Base-by-base conservation (phyloP, 1,140 invertebrate genomes). In the Atta colombica region DNA sequence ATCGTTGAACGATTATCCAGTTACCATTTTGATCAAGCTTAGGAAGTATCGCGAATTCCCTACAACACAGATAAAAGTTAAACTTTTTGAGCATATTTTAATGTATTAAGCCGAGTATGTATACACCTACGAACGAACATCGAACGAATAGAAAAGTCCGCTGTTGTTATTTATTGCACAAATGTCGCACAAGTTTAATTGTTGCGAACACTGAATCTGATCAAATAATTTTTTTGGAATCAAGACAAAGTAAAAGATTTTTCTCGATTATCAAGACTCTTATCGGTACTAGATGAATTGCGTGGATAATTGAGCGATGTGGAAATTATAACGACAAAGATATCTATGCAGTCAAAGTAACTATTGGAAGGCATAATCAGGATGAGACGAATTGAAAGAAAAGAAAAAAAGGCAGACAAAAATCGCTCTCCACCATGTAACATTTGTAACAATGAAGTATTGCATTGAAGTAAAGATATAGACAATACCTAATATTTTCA, bases 1-100 rank as follows among this genome's bases (percentile, higher is more conserved):
- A 92, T 6, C 97, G 96, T 90, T 97, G 96, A 92, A 96, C 97
- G 66, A 97, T 95, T 63, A 97, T 95, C 77, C 96, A 95, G 87
- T 96, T 96, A 14, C 96, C 96, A 31, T 96, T 95, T 35, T 93
- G 94, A 45, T 96, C 96, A 78, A 96, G 95, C 82, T 95, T 95
- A 12, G 97, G 97, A 14, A 97, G 91, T 12, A 94, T 89, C 0
- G 93, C 91, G 87, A 95, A 96, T 75, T 96, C 94, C 53, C 96
- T 97, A 93, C 16, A 94, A 93, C 72, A 49, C 18, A 58, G 4
- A 71, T 12, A 35, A 21, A 18, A 25, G 16, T 18, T 10, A 35
- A 51, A 49, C 6, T 69, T 51, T 77, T 31, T 77, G 10, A 58
- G 6, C 3, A 31, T 55, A 58, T n/a, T 58, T 8, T 58, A 58